Base-by-base conservation (phyloP, 1,140 invertebrate species). In the Anadara kagoshimensis region DNA sequence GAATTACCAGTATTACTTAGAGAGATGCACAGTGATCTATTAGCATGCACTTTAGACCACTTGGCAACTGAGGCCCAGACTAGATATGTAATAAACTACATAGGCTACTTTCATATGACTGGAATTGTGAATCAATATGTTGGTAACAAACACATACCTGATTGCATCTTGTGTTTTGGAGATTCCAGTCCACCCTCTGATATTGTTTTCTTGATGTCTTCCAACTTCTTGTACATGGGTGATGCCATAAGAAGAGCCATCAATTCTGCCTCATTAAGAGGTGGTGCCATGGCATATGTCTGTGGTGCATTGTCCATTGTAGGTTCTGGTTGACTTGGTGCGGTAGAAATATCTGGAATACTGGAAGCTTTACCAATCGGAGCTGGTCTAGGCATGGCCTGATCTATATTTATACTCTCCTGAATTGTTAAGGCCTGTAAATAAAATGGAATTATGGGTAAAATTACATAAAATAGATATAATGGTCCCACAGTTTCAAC, bases 161-260 rank as follows among this genome's bases (percentile, higher is more conserved):
- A 59, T 49, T 75, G 59, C 66, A 75, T 69, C 58, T 44, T 51
- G 22, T 75, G 73, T 69, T 69, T 69, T n/a, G 51, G 49, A 14
- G 47, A 44, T 63, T 69, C 69, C 26, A 75, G 29, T 29, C 69
- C 78, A 29, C 85, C 85, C 20, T 71, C 74, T 26, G 80, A 80
- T 16, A 88, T 75, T 14, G 78, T 69, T 57, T 79, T 80, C 71
- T 86, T 87, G 57, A 88, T 86, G 51, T 81, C 65, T 63, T 88
- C 86, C 73, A 88, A 72, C 69, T 88, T 88, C 74, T 86, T 79
- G 63, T 88, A 88, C 49, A 88, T 76, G 1, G 86, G 86, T 12
- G 85, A 87, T 12, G 85, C 83, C 86, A 88, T 85, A 43, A 88
- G 74, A 22, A 88, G 63, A 5, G 79, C 71, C n/a, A 84, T 80